These are phyloP conservation scores for Xanthia icteritia DNA, from an alignment of 2,888 invertebrate species.

Conservation along the genomic window DNA sequence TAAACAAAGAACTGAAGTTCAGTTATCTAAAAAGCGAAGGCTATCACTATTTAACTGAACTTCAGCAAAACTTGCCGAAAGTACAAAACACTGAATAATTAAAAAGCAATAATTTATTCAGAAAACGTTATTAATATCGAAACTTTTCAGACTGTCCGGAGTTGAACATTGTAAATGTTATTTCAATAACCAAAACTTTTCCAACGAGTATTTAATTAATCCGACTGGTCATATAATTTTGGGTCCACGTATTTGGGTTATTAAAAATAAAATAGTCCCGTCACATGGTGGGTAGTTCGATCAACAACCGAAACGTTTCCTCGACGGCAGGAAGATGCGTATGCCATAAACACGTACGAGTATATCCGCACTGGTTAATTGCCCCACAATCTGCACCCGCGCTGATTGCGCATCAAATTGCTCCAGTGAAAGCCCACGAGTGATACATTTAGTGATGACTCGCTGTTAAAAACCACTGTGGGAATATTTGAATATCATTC, in stretches of 20 bases:
- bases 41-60: neutral
- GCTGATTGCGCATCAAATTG: slow-evolving; percentile 76
- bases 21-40: neutral
- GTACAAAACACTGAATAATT: slow-evolving; percentile 16
- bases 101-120: slow-evolving; percentile 35
- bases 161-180: slow-evolving; percentile 28
- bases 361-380: slow-evolving; percentile 81
- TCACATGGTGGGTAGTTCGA: slow-evolving; percentile 33
- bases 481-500: slow-evolving; percentile 48
- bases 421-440: slow-evolving; percentile 77
- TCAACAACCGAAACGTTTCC: slow-evolving; percentile 63
- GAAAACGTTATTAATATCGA: slow-evolving; percentile 20
- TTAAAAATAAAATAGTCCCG: slow-evolving; percentile 34
- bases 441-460: slow-evolving; percentile 64
- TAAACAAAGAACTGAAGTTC: slow-evolving; percentile 8
- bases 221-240: neutral
- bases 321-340: slow-evolving; percentile 71
- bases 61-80: neutral
- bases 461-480: slow-evolving; percentile 32
- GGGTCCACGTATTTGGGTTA: slow-evolving; percentile 9
- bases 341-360: slow-evolving; percentile 61
- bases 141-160: slow-evolving; percentile 36
- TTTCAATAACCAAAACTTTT: slow-evolving; percentile 28
- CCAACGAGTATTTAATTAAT: slow-evolving; percentile 20
- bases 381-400: slow-evolving; percentile 72